Base-by-base conservation (phyloP, 1,140 invertebrate species). In the Dysdera silvatica region DNA sequence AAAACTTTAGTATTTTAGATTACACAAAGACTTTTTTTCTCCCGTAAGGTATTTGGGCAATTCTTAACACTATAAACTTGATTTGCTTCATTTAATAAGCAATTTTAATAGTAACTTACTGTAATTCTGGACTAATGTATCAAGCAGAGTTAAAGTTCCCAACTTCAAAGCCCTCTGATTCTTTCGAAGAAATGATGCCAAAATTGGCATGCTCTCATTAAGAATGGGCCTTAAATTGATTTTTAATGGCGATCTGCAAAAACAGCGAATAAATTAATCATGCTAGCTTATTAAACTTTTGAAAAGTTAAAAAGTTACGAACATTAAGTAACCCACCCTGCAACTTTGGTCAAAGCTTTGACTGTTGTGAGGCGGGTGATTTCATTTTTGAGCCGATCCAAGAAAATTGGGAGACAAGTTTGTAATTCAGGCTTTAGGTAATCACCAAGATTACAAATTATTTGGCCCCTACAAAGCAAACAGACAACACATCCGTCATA, bases 131-230 rank as follows among this genome's bases (percentile, higher is more conserved):
- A 93, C 85, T 31, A 98, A 78, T 16, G 91, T 92, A 72, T 97
- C 92, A 8, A 99, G 77, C 52, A 98, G 81, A 37, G 87, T 85
- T 6, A 99, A 76, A 0, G 95, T 96, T 51, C 87, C 86, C 5
- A 99, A 76, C 78, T 98, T 96, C 20, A 99, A 77, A 24, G 93
- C 90, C 66, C 96, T 81, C 74, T 98, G 94, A 79, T 99, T 99
- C 78, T 99, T 98, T 37, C 95, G 82, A 51, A 98, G 77, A 72
- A 99, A 98, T 6, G 91, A 89, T 8, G 93, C 91, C 28, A 98
- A 79, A 63, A 96, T 87, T 23, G 92, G 90, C 67, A 98, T 83
- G 14, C 88, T 89, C 71, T 98, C 91, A 65, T 82, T 84, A 75
- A 97, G 80, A 65, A 97, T 91, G 18, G 89, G 86, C 59, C 83